These are phyloP conservation scores for Conomelus anceps DNA, from an alignment of 2,888 invertebrate genomes.

Conservation along the genomic window DNA sequence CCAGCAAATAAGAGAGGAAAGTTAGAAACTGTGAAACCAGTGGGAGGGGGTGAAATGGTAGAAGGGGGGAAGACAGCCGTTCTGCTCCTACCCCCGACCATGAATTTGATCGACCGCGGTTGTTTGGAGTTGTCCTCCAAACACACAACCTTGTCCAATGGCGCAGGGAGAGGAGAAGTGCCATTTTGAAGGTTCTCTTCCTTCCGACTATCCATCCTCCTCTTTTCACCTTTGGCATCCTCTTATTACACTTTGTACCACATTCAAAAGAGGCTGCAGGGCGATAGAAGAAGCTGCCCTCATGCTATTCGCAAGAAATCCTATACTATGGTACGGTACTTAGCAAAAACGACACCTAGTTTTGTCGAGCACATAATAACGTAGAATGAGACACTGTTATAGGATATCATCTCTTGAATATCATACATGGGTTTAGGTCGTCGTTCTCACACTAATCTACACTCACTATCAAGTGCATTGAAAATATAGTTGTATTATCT, in stretches of 20 bases:
- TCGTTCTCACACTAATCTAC: background rate
- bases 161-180: background rate
- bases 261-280: background rate
- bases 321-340: background rate
- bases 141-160: background rate
- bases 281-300: background rate
- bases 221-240: background rate
- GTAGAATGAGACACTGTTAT: background rate
- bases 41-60: background rate
- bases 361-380: background rate
- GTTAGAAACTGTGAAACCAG: background rate
- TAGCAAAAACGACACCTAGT: background rate
- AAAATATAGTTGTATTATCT: too few relatives aligned
- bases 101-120: background rate
- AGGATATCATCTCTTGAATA: background rate
- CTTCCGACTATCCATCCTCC: background rate
- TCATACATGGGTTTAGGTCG: background rate
- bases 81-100: background rate
- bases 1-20: background rate
- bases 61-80: background rate
- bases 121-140: background rate
- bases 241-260: background rate
- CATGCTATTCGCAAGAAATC: background rate
- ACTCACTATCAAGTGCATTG: background rate
- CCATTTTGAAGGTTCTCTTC: background rate